A percentile compares a stretch with the other conserved stretches of the same genome.
Conservation (phyloP, 2,888 invertebrate species). For the Parelbella ahira region DNA sequence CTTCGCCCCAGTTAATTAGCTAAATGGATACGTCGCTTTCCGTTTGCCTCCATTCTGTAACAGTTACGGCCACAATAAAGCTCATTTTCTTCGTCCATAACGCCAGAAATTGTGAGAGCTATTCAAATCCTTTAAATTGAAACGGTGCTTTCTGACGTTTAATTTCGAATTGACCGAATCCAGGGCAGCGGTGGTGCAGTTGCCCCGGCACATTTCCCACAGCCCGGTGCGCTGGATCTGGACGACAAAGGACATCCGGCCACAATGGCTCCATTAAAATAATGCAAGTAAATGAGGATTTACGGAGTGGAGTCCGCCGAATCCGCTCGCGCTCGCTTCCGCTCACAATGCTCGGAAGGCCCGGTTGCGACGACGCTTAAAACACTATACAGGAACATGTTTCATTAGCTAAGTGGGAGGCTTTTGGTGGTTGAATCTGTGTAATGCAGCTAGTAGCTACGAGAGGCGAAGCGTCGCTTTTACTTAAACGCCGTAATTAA, state of each 20-base stretch:
- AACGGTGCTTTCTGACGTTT: constrained; percentile 54
- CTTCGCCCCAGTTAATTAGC: constrained; percentile 69
- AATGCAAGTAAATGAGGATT: constrained; percentile 81
- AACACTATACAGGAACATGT: constrained; percentile 79
- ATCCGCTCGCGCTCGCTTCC: constrained; percentile 55
- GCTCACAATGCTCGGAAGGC: constrained; percentile 60
- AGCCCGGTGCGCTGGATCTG: constrained; percentile 59
- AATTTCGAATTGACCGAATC: constrained; percentile 56
- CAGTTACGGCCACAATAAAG: constrained; percentile 49
- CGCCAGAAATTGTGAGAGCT: constrained; percentile 37
- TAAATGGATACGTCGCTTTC: constrained; percentile 64
- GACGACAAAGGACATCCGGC: constrained; percentile 75
- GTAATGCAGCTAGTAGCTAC: constrained; percentile 67
- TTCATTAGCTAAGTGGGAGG: constrained; percentile 82
- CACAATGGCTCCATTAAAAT: constrained; percentile 81
- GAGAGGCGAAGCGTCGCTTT: constrained; percentile 69
- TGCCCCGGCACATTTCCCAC: constrained; percentile 70
- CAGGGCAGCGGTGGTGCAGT: constrained; percentile 67
- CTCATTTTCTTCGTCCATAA: constrained; percentile 41
- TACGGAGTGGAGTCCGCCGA: constrained; percentile 71
- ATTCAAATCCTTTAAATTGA: constrained; percentile 54
- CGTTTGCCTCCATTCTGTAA: constrained; percentile 46
- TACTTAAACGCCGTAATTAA: constrained; percentile 80
- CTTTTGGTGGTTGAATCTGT: constrained; percentile 80
- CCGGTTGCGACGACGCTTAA: constrained; percentile 58